Base-by-base conservation (phyloP, 92 coral and sea anemone species). In the Parazoanthus darwini region DNA sequence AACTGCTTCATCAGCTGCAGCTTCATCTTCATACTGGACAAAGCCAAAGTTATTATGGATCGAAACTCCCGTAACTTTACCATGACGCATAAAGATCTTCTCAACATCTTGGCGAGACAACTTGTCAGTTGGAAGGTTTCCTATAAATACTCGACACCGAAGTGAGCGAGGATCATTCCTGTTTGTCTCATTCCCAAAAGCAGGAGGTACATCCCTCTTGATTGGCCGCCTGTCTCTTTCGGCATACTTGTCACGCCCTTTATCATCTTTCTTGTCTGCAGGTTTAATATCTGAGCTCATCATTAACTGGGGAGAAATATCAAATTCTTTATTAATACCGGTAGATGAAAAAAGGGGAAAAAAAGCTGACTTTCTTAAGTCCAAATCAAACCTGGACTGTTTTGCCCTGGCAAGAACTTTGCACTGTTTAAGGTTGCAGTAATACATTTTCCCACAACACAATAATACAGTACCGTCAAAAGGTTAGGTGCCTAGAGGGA, bases 11-110 rank as follows among this genome's bases (percentile, higher is more conserved):
- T 97, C 99, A 8, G 99, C 99, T 33, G 82, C 81, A 80, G 92
- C 93, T 42, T 97, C 99, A 87, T 91, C 91, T 73, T 91, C 98
- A 89, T 80, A 97, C 89, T 97, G 99, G 65, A 97, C 98, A 95
- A 97, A 97, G 33, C 99, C 99, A 89, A 39, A 97, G 86, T 96
- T 94, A 68, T 73, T 89, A 78, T 97, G 99, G 35, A 97, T 83
- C 1, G 99, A 97, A 73, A 93, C 85, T 35, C 98, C 99, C 25
- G 86, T 87, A 54, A 97, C 95, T 22, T 81, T 90, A 42, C 99
- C 99, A 88, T 97, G 93, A 59, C 90, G 91, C 86, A 85, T 26
- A 81, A 97, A 97, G 25, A 93, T 92, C 16, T 92, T 96, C 81
- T 97, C 97, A 79, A 97, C 90, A 72, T 95, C 99, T 78, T 94